Base-by-base conservation (phyloP, 1,140 invertebrate genomes). In the Pachypsylla venusta region DNA sequence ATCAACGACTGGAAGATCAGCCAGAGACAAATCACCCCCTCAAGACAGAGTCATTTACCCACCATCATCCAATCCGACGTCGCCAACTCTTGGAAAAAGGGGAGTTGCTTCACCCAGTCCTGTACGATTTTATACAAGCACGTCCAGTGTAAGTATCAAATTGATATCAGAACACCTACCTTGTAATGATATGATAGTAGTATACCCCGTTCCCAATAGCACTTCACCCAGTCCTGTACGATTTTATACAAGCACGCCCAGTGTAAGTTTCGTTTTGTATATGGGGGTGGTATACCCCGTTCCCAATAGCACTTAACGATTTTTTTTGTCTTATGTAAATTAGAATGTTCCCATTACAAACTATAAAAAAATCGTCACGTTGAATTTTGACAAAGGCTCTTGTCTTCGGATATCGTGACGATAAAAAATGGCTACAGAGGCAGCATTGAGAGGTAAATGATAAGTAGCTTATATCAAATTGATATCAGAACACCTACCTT, bases 21-120 rank as follows among this genome's bases (percentile, higher is more conserved):
- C 22, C 2, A 13, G 59, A 42, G 59, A 60, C 54, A 25, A 56
- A 16, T 60, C 59, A n/a, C 59, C 59, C 1, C 58, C 59, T 10
- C 59, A 54, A 26, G 59, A 60, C 54, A 53, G 57, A 58, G 24
- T 25, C 35, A 14, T 58, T 35, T 58, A 30, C 57, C 24, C 57
- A 48, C 16, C 59, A 56, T 2, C 61, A 56, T 10, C 53, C 56
- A 35, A 25, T 48, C 7, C 59, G 14, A 53, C 59, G 10, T 60
- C 59, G 2, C 59, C 59, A 1, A 60, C 53, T 27, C 27, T 27
- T 2, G 39, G 39, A 2, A 14, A 16, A 14, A 48, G 42, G 22
- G 22, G 22, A n/a, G 42, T 48, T 7, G 22, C 7, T 19, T 48
- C 42, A 5, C 16, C 42, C 42, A 22, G 42, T 3, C 42, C 42